Evolutionary conservation across 53 echinoderm and acorn worm genomes (phyloP), one percentile per base, ranked within the genome.

Genomic region (Patiria pectinifera): DNA sequence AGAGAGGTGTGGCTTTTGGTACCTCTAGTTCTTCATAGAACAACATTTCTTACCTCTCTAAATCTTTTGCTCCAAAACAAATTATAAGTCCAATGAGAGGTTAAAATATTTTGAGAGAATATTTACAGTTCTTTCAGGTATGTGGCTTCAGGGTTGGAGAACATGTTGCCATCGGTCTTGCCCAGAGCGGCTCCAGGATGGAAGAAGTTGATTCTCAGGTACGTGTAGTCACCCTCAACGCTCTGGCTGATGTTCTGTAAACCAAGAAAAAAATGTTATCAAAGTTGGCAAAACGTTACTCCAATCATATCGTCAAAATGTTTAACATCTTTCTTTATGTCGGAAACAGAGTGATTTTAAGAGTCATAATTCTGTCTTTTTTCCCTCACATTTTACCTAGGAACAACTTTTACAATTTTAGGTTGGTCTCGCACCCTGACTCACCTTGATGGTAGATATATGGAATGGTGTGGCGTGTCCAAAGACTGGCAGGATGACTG

Each of bases 241-340:
- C 99, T 98, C 91, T 96, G 96, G 95, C 99, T 98, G 91, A 98
- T 98, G 89, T 98, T 98, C 99, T 97, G 94, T 62, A 49, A 70
- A 72, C 13, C 83, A 71, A 90, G 24, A 62, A 59, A 83, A 45
- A 46, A 14, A 23, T n/a, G n/a, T 70, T 10, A 16, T 74, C 66
- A 66, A 66, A 66, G 15, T 66, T 14, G 66, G 66, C 19, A 66
- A 15, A 66, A 66, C 3, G 66, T 66, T 16, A 14, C 66, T 11
- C 3, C 12, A 53, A 35, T 35, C 35, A 35, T 35, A 35, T 35
- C 35, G 35, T 35, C 35, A 53, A 53, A 53, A 53, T 53, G 53
- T 6, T 53, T 2, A 53, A 53, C 8, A 53, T 8, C 1, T 53
- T 53, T 53, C 53, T 53, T 53, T 8, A 6, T 53, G 53, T 53